phyloP scores from a whole-genome alignment of 2,797 vertebrate species.

The Enteromius fasciolatus region DNA sequence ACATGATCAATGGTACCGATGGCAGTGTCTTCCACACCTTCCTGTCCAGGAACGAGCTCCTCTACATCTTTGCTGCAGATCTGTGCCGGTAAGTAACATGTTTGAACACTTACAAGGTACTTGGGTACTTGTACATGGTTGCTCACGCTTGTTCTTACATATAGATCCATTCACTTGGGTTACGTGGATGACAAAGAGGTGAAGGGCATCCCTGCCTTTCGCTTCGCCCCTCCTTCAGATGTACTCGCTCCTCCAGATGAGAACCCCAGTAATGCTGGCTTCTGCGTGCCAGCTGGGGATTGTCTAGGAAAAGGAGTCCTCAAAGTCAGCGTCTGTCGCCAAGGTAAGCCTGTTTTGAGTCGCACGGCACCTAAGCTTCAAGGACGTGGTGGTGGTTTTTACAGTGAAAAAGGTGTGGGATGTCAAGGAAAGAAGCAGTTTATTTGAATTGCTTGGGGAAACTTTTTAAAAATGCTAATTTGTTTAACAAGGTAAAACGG shows the following conservation, averaged over 20 bases:
- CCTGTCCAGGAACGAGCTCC: constrained; percentile 79
- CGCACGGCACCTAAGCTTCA: not conserved
- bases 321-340: constrained; percentile 84
- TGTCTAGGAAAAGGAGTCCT: constrained; percentile 83
- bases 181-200: constrained; percentile 80
- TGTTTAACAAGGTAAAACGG: not conserved
- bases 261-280: constrained; percentile 79
- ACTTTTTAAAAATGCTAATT: not conserved
- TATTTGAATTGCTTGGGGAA: not conserved
- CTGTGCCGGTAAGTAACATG: constrained; percentile 77
- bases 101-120: not conserved
- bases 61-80: constrained; percentile 85
- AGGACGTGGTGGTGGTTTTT: not conserved
- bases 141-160: not conserved
- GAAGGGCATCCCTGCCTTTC: constrained; percentile 82
- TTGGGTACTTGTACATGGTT: not conserved
- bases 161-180: constrained; percentile 79
- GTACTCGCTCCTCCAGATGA: constrained; percentile 77
- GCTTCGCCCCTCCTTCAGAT: constrained; percentile 78
- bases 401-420: not conserved
- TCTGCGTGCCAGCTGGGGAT: constrained; percentile 80
- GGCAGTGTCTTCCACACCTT: constrained; percentile 83
- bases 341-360: constrained; percentile 69
- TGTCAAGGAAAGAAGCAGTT: not conserved
- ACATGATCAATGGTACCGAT: constrained; percentile 87